Conservation (phyloP, 2,888 invertebrate genomes). For the Allolobophora icterica region DNA sequence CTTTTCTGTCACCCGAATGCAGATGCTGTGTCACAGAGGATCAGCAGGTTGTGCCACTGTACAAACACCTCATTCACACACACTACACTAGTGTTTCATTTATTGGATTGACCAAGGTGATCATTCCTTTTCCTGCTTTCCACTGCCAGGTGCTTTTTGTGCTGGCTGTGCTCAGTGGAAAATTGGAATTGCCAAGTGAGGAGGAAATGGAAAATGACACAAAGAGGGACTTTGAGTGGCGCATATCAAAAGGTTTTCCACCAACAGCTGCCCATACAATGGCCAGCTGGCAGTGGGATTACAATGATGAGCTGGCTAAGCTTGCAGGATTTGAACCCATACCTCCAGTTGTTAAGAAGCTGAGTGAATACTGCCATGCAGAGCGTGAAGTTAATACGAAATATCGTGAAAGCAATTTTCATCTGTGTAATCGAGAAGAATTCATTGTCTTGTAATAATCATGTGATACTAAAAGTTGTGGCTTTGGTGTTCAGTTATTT, state of each 20-base stretch:
- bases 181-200: slow-evolving; percentile 71
- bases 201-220: slow-evolving; percentile 76
- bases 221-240: slow-evolving; percentile 70
- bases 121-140: slow-evolving; percentile 84
- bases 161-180: slow-evolving; percentile 73
- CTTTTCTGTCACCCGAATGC: slow-evolving; percentile 70
- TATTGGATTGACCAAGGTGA: slow-evolving; percentile 81
- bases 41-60: slow-evolving; percentile 82
- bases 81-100: slow-evolving; percentile 81
- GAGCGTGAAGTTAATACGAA: not conserved
- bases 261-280: slow-evolving; percentile 83
- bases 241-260: slow-evolving; percentile 73
- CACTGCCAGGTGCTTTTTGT: slow-evolving; percentile 78
- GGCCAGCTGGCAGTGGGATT: slow-evolving; percentile 76
- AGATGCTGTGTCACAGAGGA: slow-evolving; percentile 78
- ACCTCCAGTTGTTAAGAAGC: slow-evolving; percentile 74
- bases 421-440: not conserved
- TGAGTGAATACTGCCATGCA: slow-evolving; percentile 72
- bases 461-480: not conserved
- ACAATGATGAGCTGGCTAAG: slow-evolving; percentile 75
- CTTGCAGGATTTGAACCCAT: slow-evolving; percentile 73
- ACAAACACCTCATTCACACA: slow-evolving; percentile 84
- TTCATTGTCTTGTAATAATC: not conserved
- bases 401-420: not conserved
- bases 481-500: too few relatives aligned